A percentile compares a stretch with the other conserved stretches of the same genome.
Evolutionary conservation across 2,888 invertebrate species (phyloP).

Genomic region (Scrobipalpa atriplicella): DNA sequence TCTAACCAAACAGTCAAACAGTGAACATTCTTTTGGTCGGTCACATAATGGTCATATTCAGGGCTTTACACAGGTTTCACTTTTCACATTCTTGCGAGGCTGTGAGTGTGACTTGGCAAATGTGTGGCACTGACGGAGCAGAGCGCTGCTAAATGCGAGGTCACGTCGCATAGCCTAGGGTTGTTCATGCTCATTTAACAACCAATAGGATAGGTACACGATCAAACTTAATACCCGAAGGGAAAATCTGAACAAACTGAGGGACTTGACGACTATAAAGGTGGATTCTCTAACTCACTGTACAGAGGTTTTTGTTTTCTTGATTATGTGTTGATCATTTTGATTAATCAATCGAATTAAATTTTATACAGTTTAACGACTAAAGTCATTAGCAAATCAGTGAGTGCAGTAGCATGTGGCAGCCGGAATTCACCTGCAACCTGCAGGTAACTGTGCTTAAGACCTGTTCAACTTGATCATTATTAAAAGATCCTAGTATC

Average conservation of each 20-base stretch:
- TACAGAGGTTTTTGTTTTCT: no score
- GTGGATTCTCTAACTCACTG: background rate
- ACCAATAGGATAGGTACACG: no score
- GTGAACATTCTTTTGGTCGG: background rate
- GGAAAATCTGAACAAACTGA: no score
- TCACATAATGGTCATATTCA: background rate
- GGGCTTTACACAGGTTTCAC: conserved; percentile 28
- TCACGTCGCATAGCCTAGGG: conserved; percentile 47
- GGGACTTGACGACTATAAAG: background rate
- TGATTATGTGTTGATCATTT: no score
- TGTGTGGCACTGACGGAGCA: conserved; percentile 31
- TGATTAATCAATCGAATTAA: no score
- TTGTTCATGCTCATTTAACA: conserved; percentile 8
- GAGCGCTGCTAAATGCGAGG: conserved; percentile 38
- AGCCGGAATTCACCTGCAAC: background rate
- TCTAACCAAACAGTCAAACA: background rate
- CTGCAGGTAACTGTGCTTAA: background rate
- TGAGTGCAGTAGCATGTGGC: no score
- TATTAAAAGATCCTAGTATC: conserved; percentile 11
- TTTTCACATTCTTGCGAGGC: conserved; percentile 25
- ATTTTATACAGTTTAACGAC: no score
- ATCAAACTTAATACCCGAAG: no score
- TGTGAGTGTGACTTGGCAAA: conserved; percentile 32
- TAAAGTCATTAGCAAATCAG: no score
- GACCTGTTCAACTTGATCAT: background rate